Conservation (phyloP, 1,140 invertebrate genomes). For the Leguminivora glycinivorella region DNA sequence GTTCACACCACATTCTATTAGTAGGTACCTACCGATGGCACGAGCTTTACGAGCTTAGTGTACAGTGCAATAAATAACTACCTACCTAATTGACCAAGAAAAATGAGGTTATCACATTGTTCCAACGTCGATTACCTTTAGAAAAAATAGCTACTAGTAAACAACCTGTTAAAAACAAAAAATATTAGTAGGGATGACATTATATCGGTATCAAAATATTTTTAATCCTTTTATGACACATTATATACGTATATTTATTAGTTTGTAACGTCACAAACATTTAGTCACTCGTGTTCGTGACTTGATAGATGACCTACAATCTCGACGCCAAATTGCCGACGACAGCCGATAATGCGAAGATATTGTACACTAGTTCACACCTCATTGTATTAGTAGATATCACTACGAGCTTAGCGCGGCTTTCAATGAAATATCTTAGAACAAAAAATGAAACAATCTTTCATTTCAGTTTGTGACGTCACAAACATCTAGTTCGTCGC, state of each 20-base stretch:
- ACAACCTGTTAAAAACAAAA: too few relatives aligned
- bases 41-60: not conserved
- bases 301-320: not conserved
- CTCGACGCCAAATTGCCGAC: slow-evolving; percentile 8
- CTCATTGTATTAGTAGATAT: not conserved
- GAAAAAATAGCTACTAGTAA: too few relatives aligned
- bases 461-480: too few relatives aligned
- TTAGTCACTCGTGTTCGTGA: too few relatives aligned
- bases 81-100: too few relatives aligned
- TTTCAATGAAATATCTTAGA: not conserved
- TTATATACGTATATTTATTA: not conserved
- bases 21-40: not conserved
- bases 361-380: slow-evolving; percentile 25
- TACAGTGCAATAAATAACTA: not conserved
- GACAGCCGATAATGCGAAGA: slow-evolving; percentile 25
- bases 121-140: too few relatives aligned
- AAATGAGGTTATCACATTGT: too few relatives aligned
- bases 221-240: too few relatives aligned
- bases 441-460: too few relatives aligned
- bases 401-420: not conserved
- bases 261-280: not conserved
- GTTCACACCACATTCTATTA: slow-evolving; percentile 5
- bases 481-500: too few relatives aligned
- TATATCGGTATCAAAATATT: too few relatives aligned
- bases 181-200: too few relatives aligned